Conservation (phyloP, 2,797 vertebrate species). For the Mus caroli region DNA sequence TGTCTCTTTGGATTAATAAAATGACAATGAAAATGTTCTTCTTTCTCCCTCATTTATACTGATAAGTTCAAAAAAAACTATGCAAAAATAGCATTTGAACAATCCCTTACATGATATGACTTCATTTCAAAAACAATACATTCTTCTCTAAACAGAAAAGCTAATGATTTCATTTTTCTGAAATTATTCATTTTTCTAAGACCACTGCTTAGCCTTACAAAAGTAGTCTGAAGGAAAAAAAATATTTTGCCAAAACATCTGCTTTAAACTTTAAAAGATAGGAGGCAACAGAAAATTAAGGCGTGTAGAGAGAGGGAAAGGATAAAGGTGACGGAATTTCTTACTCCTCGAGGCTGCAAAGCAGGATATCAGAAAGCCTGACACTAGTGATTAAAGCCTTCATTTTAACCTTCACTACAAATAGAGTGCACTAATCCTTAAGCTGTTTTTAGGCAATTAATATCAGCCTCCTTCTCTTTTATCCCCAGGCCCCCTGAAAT, state of each 20-base stretch:
- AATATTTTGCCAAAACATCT: constrained; percentile 58
- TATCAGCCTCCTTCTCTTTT: constrained; percentile 75
- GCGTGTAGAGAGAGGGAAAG: neutral
- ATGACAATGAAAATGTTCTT: neutral
- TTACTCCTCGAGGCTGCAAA: constrained; percentile 62
- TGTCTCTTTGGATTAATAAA: neutral
- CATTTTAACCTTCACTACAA: constrained; percentile 77
- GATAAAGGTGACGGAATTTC: constrained; percentile 42
- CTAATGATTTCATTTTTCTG: constrained; percentile 19
- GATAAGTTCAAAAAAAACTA: neutral
- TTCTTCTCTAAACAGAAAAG: neutral
- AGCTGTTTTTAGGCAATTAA: constrained; percentile 80
- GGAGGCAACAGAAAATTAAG: constrained; percentile 24
- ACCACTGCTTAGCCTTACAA: neutral
- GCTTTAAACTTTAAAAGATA: constrained; percentile 63
- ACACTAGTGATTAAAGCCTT: constrained; percentile 76
- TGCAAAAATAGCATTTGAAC: neutral
- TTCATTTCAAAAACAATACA: neutral
- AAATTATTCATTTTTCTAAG: constrained; percentile 10
- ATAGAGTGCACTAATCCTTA: constrained; percentile 69
- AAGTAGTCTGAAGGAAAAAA: constrained; percentile 64
- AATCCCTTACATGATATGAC: neutral
- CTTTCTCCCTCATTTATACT: neutral
- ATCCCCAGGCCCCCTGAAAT: constrained; percentile 26
- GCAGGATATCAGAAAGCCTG: constrained; percentile 63